phyloP scores from a whole-genome alignment of 2,113 vertebrate genomes.

The Dasyornis broadbenti region DNA sequence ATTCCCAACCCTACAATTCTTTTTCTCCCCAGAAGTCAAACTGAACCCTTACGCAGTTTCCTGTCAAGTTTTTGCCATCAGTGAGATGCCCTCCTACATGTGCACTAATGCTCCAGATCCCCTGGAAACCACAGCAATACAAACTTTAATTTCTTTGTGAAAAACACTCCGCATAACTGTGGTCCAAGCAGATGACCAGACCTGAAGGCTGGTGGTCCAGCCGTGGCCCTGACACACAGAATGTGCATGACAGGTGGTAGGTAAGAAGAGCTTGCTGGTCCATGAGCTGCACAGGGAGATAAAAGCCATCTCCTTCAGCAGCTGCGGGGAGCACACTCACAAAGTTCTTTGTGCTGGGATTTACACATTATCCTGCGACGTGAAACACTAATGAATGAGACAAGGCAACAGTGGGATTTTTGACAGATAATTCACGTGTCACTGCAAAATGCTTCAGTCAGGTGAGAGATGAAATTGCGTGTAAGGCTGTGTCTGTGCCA shows the following conservation, averaged over 20 bases:
- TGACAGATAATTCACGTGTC: neutral
- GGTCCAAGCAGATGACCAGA: neutral
- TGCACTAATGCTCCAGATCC: neutral
- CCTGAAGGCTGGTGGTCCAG: neutral
- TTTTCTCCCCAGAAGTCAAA: neutral
- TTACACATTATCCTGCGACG: neutral
- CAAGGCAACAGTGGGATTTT: neutral
- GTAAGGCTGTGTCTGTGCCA: neutral
- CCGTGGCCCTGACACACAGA: neutral
- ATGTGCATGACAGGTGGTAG: neutral
- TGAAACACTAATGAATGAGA: neutral
- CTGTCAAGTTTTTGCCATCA: neutral
- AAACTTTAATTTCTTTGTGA: neutral
- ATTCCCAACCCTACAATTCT: neutral
- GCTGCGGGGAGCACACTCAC: neutral
- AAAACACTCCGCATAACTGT: neutral
- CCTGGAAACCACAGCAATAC: neutral
- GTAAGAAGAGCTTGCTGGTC: neutral
- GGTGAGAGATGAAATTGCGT: neutral
- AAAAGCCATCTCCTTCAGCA: neutral
- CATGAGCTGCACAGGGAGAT: neutral
- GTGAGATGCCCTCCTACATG: neutral
- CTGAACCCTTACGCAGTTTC: neutral
- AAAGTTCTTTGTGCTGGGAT: neutral
- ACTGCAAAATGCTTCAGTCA: conserved; percentile 2